Conservation (phyloP, 2,797 vertebrate genomes). For the Anableps anableps region DNA sequence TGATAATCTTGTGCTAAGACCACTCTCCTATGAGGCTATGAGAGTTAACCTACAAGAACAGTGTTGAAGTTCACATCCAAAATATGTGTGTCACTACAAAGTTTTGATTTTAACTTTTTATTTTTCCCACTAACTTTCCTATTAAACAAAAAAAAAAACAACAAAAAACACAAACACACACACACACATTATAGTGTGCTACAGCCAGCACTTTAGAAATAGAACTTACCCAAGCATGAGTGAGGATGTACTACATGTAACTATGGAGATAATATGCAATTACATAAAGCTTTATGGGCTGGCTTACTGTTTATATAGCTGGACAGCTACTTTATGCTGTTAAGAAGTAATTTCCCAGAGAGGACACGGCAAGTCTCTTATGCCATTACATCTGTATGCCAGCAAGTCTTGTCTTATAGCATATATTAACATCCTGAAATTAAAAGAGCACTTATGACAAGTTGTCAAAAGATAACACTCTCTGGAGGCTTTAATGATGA, state of each 20-base stretch:
- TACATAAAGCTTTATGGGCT: conserved; percentile 46
- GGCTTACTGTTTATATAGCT: conserved; percentile 39
- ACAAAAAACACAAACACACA: too few relatives aligned
- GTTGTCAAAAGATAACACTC: too few relatives aligned
- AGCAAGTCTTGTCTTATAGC: background rate
- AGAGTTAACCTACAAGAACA: background rate
- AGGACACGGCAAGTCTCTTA: conserved; percentile 25
- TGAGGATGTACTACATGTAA: conserved; percentile 24
- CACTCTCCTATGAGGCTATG: background rate
- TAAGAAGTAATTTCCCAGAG: conserved; percentile 44
- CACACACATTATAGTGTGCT: too few relatives aligned
- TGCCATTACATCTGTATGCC: conserved; percentile 7
- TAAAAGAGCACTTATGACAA: too few relatives aligned
- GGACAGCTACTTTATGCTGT: conserved; percentile 33
- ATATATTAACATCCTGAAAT: background rate
- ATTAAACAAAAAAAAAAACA: background rate
- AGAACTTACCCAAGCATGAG: background rate
- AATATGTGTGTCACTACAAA: background rate
- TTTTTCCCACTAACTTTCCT: background rate
- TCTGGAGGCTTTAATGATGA: too few relatives aligned
- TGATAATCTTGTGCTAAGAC: background rate
- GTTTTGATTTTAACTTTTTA: background rate
- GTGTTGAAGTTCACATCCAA: background rate
- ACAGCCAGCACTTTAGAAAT: background rate
- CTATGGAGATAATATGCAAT: conserved; percentile 40